A percentile compares a stretch with the other conserved stretches of the same genome.
These are phyloP conservation scores for Entomobrya proxima DNA, from an alignment of 2,888 invertebrate genomes.

Conservation along the genomic window DNA sequence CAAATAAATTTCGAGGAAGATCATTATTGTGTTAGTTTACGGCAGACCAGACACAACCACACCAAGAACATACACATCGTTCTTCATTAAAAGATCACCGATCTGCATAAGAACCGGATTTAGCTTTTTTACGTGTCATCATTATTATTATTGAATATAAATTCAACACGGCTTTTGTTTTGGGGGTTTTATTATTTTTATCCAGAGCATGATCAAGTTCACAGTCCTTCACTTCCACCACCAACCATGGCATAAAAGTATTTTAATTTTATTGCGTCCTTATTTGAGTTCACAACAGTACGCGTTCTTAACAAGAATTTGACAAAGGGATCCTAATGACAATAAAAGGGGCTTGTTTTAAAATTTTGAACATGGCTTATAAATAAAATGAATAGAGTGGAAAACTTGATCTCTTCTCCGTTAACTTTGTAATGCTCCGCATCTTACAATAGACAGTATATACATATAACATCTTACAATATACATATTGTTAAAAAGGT, in stretches of 20 bases:
- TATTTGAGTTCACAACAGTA: background rate
- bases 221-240: background rate
- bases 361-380: conserved; percentile 54
- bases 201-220: conserved; percentile 42
- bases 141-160: conserved; percentile 57
- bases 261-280: background rate
- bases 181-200: conserved; percentile 23
- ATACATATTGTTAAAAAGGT: background rate
- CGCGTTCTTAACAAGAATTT: background rate
- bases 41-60: background rate
- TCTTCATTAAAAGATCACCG: conserved; percentile 66
- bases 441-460: no score
- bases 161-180: conserved; percentile 33
- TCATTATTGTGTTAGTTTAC: conserved; percentile 28
- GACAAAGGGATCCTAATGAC: conserved; percentile 62
- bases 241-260: background rate
- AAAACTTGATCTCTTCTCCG: conserved; percentile 33
- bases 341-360: conserved; percentile 65
- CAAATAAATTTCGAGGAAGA: conserved; percentile 37
- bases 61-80: conserved; percentile 27
- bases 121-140: conserved; percentile 59
- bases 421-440: conserved; percentile 23
- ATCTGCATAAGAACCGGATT: conserved; percentile 73
- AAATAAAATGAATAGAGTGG: conserved; percentile 36
- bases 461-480: no score